Evolutionary conservation across 1,140 invertebrate genomes (phyloP).

Genomic region (Laupala kohalensis): DNA sequence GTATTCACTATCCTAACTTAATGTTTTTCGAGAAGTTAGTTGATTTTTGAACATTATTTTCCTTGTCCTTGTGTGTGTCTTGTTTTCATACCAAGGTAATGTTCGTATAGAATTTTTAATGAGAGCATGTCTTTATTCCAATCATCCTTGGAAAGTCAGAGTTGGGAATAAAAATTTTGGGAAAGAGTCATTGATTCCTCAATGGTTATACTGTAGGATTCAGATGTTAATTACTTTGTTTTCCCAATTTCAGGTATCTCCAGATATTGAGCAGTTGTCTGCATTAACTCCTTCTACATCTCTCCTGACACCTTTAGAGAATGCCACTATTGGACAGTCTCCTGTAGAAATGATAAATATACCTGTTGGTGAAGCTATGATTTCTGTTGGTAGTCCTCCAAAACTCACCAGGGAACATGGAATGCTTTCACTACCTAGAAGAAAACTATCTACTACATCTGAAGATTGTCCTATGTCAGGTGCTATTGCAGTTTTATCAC

Average conservation of each 20-base stretch:
- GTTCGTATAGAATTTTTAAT: too few relatives aligned
- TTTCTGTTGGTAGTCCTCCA: slow-evolving; percentile 29
- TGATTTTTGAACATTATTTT: too few relatives aligned
- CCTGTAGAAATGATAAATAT: neutral
- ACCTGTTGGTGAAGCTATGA: neutral
- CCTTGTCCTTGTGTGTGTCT: too few relatives aligned
- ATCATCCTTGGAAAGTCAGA: too few relatives aligned
- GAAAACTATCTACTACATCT: slow-evolving; percentile 11
- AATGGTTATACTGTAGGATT: too few relatives aligned
- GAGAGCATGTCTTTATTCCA: too few relatives aligned
- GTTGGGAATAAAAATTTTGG: too few relatives aligned
- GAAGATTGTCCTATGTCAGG: slow-evolving; percentile 10
- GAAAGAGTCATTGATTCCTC: too few relatives aligned
- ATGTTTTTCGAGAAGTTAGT: too few relatives aligned
- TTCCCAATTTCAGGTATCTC: neutral
- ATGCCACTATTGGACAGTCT: neutral
- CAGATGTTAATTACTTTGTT: too few relatives aligned
- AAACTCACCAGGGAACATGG: slow-evolving; percentile 34
- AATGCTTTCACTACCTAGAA: slow-evolving; percentile 21
- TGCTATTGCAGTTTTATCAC: neutral
- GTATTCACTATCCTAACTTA: neutral
- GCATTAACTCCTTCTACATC: neutral
- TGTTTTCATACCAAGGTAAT: too few relatives aligned
- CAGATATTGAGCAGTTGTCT: neutral
- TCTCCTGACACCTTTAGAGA: neutral